Base-by-base conservation (phyloP, 2,888 invertebrate genomes). In the Rhogogaster chlorosoma region DNA sequence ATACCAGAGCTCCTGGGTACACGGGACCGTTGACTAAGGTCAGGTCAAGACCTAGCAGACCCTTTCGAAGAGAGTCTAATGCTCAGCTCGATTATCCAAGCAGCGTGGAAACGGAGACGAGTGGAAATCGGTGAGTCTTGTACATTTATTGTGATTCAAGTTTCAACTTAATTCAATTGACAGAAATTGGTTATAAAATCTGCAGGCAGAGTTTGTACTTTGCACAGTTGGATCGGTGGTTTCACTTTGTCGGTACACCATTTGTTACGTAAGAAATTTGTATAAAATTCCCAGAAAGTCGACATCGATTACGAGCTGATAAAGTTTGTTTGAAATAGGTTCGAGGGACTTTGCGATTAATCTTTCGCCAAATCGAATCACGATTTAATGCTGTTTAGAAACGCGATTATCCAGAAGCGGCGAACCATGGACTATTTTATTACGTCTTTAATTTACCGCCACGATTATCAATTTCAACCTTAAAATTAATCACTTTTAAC, bases 1-100 rank as follows among this genome's bases (percentile, higher is more conserved):
- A 93, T 73, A 93, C 93, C 0, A 89, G 93, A 85, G 93, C 93
- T 12, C 93, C 93, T 1, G 93, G 93, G 2, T 93, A 93, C 88
- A 93, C 91, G 42, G 93, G 93, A 15, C 90, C 92, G 0, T 82
- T 92, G 84, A n/a, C 87, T 12, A 92, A 92, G 84, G 32, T 26
- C 45, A 85, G 86, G 2, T 85, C 86, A 12, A 91, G 92, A 86
- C 90, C 89, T 45, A 90, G 83, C 57, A 90, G 92, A 84, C 93
- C 93, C 5, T 93, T 88, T 86, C 91, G 93, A 87, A 88, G 93
- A 85, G 93, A 93, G 49, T 93, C 93, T 22, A 89, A 29, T 73
- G 32, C 85, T 3, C 87, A 88, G 84, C 71, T 87, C 4, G 88
- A 88, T 12, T 88, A 92, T 80, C 67, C 86, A 4, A 90, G 90